Evolutionary conservation across 2,113 vertebrate species (phyloP).

Genomic region (Brachionichthys hirsutus): DNA sequence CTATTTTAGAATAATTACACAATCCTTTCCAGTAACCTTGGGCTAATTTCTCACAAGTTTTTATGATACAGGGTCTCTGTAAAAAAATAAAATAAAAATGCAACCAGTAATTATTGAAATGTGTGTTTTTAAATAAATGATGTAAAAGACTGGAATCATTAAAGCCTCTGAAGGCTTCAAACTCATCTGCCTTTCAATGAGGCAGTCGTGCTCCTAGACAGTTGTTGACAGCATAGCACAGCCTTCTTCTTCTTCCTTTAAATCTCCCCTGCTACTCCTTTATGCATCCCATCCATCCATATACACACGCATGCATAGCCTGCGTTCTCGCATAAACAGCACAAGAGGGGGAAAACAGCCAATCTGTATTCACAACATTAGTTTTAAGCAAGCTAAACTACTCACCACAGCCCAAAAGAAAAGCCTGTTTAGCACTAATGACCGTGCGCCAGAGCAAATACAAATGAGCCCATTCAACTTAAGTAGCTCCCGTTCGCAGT

Average conservation of each 20-base stretch:
- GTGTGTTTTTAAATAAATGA: constrained; percentile 5
- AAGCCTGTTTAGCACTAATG: constrained; percentile 21
- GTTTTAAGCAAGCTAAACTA: constrained; percentile 26
- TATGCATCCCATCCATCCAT: constrained; percentile 40
- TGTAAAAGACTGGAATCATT: constrained; percentile 16
- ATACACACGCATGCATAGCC: constrained; percentile 41
- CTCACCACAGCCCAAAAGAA: constrained; percentile 20
- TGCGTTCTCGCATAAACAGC: constrained; percentile 22
- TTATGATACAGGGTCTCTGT: background rate
- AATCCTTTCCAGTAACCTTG: background rate
- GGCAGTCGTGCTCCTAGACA: constrained; percentile 18
- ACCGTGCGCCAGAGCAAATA: background rate
- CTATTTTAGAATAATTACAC: background rate
- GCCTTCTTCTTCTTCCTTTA: constrained; percentile 16
- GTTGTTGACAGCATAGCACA: constrained; percentile 25
- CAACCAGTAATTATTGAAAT: constrained; percentile 5
- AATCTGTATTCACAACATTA: constrained; percentile 39
- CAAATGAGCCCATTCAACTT: constrained; percentile 13
- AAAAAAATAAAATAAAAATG: constrained; percentile 1
- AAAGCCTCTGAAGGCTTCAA: constrained; percentile 10
- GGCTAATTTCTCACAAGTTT: background rate
- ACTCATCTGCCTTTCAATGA: constrained; percentile 32
- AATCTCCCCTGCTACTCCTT: constrained; percentile 38
- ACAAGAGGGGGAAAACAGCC: constrained; percentile 20
- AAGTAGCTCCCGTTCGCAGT: constrained; percentile 1